Percentiles rank a stretch among this genome's conserved stretches.
Conservation (phyloP, 2,113 vertebrate genomes). For the Nibea albiflora region DNA sequence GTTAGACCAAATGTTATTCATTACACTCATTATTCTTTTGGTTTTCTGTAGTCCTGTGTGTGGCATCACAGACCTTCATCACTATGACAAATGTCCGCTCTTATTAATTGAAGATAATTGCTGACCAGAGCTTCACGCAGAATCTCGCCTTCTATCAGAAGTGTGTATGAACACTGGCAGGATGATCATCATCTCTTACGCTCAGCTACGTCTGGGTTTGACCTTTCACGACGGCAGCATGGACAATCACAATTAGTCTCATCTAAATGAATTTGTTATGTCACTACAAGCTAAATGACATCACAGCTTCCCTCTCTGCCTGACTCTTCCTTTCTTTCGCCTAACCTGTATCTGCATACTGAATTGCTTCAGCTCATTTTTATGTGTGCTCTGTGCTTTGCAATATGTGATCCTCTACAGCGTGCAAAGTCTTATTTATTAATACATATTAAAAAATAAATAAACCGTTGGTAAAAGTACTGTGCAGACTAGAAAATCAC, state of each 20-base stretch:
- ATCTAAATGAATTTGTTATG: conserved; percentile 42
- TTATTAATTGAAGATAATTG: conserved; percentile 57
- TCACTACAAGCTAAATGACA: conserved; percentile 42
- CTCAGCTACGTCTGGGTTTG: conserved; percentile 46
- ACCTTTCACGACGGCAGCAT: conserved; percentile 67
- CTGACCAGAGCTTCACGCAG: conserved; percentile 20
- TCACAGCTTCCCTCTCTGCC: conserved; percentile 13
- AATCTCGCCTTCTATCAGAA: conserved; percentile 21
- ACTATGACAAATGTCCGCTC: conserved; percentile 60
- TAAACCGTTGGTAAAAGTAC: too few relatives aligned
- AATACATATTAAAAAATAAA: too few relatives aligned
- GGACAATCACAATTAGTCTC: conserved; percentile 57
- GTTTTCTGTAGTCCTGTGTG: conserved; percentile 6
- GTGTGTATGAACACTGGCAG: conserved; percentile 32
- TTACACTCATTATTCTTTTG: conserved; percentile 42
- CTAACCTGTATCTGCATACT: neutral
- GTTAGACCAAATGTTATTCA: conserved; percentile 60
- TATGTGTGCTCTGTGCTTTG: neutral
- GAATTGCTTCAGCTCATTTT: neutral
- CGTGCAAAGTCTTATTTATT: neutral
- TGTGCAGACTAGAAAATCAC: too few relatives aligned
- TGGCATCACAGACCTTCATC: conserved; percentile 64
- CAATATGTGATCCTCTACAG: conserved; percentile 4
- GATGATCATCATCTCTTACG: conserved; percentile 53
- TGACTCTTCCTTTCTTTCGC: neutral